A percentile compares a stretch with the other conserved stretches of the same genome.
Evolutionary conservation across 2,888 invertebrate species (phyloP).

Genomic region (Cosmopolites sordidus): DNA sequence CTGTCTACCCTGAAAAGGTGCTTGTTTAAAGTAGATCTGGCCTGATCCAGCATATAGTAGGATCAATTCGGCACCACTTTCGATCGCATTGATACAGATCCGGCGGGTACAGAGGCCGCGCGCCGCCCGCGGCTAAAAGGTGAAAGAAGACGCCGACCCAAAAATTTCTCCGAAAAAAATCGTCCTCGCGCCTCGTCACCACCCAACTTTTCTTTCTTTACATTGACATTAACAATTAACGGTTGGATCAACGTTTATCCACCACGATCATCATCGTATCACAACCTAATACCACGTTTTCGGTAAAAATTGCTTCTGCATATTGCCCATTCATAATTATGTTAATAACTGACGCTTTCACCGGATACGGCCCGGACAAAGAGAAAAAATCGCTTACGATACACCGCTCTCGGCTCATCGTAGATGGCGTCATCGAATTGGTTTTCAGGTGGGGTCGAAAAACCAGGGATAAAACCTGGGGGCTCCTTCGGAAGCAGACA

Average conservation of each 20-base stretch:
- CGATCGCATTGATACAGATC: conserved; percentile 25
- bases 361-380: not conserved
- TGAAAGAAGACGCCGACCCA: conserved; percentile 23
- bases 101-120: conserved; percentile 24
- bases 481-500: not conserved
- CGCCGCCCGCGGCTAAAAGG: conserved; percentile 21
- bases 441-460: conserved; percentile 11
- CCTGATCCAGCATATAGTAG: not conserved
- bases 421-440: not conserved
- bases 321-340: too few species aligned
- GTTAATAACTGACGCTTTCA: not conserved
- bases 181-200: conserved; percentile 3
- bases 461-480: conserved; percentile 16
- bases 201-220: conserved; percentile 7
- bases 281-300: too few species aligned
- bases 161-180: conserved; percentile 24
- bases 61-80: conserved; percentile 17
- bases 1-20: too few species aligned
- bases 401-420: too few species aligned
- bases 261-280: too few species aligned
- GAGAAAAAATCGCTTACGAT: too few species aligned
- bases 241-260: too few species aligned
- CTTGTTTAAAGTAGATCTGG: too few species aligned
- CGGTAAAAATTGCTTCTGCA: too few species aligned
- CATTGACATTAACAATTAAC: not conserved